Base-by-base conservation (phyloP, 2,113 vertebrate species). In the Rhodinocichla rosea region DNA sequence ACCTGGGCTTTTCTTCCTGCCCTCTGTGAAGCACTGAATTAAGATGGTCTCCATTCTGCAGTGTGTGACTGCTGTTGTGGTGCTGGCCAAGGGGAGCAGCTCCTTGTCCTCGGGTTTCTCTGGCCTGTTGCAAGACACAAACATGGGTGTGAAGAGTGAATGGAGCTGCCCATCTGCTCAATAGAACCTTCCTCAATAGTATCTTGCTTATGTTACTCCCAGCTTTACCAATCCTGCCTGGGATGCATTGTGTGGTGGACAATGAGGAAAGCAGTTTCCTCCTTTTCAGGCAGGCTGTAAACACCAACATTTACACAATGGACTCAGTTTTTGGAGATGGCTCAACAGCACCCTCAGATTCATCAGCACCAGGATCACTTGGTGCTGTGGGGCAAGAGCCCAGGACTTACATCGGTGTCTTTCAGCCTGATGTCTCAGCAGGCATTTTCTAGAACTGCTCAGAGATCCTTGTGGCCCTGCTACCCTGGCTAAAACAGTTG, bases 81-180 rank as follows among this genome's bases (percentile, higher is more conserved):
- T 26, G 15, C 20, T 45, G 17, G 45, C 3, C 12, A 52, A 32
- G 5, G 28, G 15, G 19, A 62, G 33, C 28, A 85, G 37, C 26
- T 62, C 6, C 37, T 15, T 7, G 2, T 14, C 26, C 30, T 77
- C 5, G 2, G 7, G 16, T 9, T 5, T 45, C 14, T 45, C 19
- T n/a, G 9, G 6, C 50, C 33, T 74, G 18, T 37, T 50, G 37
- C 37, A 65, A 33, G 22, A 65, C 0, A 1, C 10, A 52, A 50
- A 42, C 1, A 8, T 21, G 39, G 5, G 19, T 23, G 4, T 13
- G 4, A 45, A 50, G 17, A 27, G 18, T 0, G 0, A 53, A 4
- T 33, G 35, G 40, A 65, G 9, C 21, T 74, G 44, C 40, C 17
- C 14, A 15, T 52, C 50, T 30, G 27, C 50, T 52, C 50, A 30